These are phyloP conservation scores for Drosophila mojavensis DNA, from an alignment of 1,140 invertebrate species.

Conservation along the genomic window DNA sequence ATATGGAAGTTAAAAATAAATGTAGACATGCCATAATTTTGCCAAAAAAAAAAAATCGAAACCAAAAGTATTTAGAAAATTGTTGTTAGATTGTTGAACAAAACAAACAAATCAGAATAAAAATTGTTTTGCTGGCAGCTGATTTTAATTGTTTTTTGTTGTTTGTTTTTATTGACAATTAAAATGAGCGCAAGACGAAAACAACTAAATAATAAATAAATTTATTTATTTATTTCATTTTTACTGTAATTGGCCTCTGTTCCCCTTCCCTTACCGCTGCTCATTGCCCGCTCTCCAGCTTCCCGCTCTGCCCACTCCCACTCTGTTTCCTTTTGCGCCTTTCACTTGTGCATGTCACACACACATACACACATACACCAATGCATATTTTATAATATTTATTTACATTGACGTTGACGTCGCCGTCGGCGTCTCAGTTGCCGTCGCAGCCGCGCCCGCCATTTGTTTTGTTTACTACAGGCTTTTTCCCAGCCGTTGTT, in stretches of 20 bases:
- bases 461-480: slow-evolving; percentile 53
- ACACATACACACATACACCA: slow-evolving; percentile 19
- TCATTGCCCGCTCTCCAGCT: neutral
- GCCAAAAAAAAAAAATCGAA: too few relatives aligned
- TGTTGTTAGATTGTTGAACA: slow-evolving; percentile 5
- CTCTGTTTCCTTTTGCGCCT: slow-evolving; percentile 51
- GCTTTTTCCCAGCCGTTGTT: slow-evolving; percentile 27
- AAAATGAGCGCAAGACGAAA: slow-evolving; percentile 28
- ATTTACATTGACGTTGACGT: slow-evolving; percentile 58
- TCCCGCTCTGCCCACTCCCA: slow-evolving; percentile 9
- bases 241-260: slow-evolving; percentile 40
- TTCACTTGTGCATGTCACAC: slow-evolving; percentile 52
- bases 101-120: slow-evolving; percentile 28
- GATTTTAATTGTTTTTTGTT: slow-evolving; percentile 17
- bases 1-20: too few relatives aligned
- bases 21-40: too few relatives aligned
- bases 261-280: neutral
- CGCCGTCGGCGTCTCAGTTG: slow-evolving; percentile 37
- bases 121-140: slow-evolving; percentile 39
- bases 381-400: slow-evolving; percentile 71
- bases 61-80: neutral
- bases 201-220: slow-evolving; percentile 57
- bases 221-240: slow-evolving; percentile 73
- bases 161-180: slow-evolving; percentile 47
- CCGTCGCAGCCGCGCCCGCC: slow-evolving; percentile 48